Evolutionary conservation across 2,888 invertebrate genomes (phyloP), one percentile per base, ranked within the genome.

Genomic region (Molorchus minor): DNA sequence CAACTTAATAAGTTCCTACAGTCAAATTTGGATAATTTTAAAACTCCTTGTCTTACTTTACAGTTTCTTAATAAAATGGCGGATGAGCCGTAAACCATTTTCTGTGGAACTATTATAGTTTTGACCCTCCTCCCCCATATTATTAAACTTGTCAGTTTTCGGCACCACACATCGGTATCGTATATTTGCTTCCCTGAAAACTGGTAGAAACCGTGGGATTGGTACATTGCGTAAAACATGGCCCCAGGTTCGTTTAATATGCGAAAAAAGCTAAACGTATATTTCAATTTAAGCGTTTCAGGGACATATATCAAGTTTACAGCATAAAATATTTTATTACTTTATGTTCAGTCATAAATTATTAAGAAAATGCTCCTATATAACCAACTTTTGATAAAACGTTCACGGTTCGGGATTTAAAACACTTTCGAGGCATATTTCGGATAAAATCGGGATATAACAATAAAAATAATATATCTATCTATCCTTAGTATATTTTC

Each of bases 281-380:
- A 68, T 68, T 71, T 70, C 71, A 70, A 67, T 71, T 71, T 68
- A 62, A 67, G 63, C 67, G 62, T 67, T 71, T 64, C 57, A 56
- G 59, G 59, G 67, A 67, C 69, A 69, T 73, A 71, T 72, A 71
- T 73, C 70, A 73, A 67, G 67, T 71, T 72, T 67, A 62, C 58
- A 69, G 64, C 66, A 69, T 68, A 68, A 67, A 71, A 72, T 72
- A 72, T 73, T 73, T 72, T 72, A 74, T 74, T 74, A 72, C 73
- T 74, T 73, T 71, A 72, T 70, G 69, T 71, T 64, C 66, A 44
- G 62, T 56, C 62, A 64, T 74, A 72, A 72, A 73, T 74, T 70
- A 71, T 65, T 57, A 52, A 58, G 64, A 69, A n/a, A 70, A 69
- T 59, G 69, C 69, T 68, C 70, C 69, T 72, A 71, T 70, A 71